phyloP scores from a whole-genome alignment of 2,797 vertebrate species.

The Manis crassicaudata region DNA sequence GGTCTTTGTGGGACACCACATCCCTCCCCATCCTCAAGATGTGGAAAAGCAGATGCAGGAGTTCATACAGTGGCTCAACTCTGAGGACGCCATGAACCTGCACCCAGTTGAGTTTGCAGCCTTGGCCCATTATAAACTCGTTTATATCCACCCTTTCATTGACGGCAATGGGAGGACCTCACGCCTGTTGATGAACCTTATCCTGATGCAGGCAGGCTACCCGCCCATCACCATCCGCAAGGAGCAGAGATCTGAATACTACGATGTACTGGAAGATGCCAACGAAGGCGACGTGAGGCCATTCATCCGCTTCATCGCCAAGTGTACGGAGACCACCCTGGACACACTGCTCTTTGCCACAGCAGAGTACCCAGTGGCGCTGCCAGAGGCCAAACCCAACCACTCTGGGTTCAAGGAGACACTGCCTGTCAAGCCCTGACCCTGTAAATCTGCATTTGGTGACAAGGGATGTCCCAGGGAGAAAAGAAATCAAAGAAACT shows the following conservation, averaged over 20 bases:
- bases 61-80: slow-evolving; percentile 96
- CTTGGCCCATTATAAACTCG: slow-evolving; percentile 96
- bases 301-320: slow-evolving; percentile 98
- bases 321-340: slow-evolving; percentile 95
- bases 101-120: slow-evolving; percentile 97
- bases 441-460: background rate
- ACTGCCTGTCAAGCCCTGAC: slow-evolving; percentile 91
- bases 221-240: slow-evolving; percentile 97
- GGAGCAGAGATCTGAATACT: slow-evolving; percentile 96
- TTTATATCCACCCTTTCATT: slow-evolving; percentile 97
- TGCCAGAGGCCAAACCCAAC: slow-evolving; percentile 90
- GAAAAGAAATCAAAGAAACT: accelerated
- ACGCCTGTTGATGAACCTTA: slow-evolving; percentile 96
- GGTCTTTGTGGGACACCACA: slow-evolving; percentile 97
- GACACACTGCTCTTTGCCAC: slow-evolving; percentile 97
- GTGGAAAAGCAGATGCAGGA: slow-evolving; percentile 95
- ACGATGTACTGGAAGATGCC: slow-evolving; percentile 92
- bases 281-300: slow-evolving; percentile 97
- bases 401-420: slow-evolving; percentile 90
- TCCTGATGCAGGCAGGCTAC: slow-evolving; percentile 96
- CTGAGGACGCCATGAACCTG: slow-evolving; percentile 93
- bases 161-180: slow-evolving; percentile 97
- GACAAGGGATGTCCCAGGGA: background rate
- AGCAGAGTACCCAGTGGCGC: slow-evolving; percentile 92
- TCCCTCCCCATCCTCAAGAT: slow-evolving; percentile 94